Percentiles rank a stretch among this genome's conserved stretches.
Conservation (phyloP, 2,888 invertebrate species). For the Drosophila mercatorum region DNA sequence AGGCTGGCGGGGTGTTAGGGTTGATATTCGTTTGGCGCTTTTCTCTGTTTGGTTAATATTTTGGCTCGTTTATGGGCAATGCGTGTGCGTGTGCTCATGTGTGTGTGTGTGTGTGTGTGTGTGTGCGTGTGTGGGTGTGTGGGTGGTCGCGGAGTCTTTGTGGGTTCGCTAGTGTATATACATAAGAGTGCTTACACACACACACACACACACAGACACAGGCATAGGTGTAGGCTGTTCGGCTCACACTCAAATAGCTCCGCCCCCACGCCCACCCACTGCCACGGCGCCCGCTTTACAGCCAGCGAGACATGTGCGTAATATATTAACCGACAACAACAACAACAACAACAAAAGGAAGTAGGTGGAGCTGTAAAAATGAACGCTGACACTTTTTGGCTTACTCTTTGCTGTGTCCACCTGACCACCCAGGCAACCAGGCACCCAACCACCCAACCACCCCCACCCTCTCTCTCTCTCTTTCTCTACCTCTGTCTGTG, state of each 20-base stretch:
- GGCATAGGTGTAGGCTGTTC: slow-evolving; percentile 54
- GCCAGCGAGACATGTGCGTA: slow-evolving; percentile 64
- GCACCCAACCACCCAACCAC: too few relatives aligned
- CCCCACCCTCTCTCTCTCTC: too few relatives aligned
- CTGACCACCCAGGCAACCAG: not conserved
- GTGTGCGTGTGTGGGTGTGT: slow-evolving; percentile 8
- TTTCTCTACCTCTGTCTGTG: not conserved
- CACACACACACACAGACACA: slow-evolving; percentile 8
- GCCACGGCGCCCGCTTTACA: not conserved
- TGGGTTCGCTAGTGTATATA: slow-evolving; percentile 57
- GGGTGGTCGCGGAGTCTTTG: slow-evolving; percentile 13
- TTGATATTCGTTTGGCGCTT: slow-evolving; percentile 64
- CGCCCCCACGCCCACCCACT: not conserved
- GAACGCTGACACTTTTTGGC: slow-evolving; percentile 63
- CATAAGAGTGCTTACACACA: slow-evolving; percentile 15
- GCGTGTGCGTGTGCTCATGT: slow-evolving; percentile 19
- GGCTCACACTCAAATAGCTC: slow-evolving; percentile 24
- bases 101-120: slow-evolving; percentile 5
- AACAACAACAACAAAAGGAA: slow-evolving; percentile 63
- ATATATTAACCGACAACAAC: slow-evolving; percentile 77
- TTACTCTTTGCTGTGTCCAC: slow-evolving; percentile 50
- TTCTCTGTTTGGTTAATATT: slow-evolving; percentile 78
- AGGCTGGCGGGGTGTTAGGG: slow-evolving; percentile 40
- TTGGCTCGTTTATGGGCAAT: slow-evolving; percentile 60
- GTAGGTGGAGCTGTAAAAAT: slow-evolving; percentile 68